phyloP scores from a whole-genome alignment of 1,140 invertebrate species.

The Apis florea region DNA sequence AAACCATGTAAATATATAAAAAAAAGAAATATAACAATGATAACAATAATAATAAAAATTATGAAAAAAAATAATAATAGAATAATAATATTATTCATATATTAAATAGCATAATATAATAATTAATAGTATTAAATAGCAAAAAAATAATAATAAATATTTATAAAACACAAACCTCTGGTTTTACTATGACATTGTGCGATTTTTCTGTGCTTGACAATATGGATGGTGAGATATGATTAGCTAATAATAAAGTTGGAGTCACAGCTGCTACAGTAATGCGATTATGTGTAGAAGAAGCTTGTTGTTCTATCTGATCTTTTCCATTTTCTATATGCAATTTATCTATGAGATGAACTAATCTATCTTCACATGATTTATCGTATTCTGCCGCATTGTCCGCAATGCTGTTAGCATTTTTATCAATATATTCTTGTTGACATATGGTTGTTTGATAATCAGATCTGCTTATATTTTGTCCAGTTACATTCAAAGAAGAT shows the following conservation, averaged over 20 bases:
- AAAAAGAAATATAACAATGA: background rate
- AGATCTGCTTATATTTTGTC: conserved; percentile 70
- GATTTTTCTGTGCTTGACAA: conserved; percentile 65
- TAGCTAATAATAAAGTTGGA: conserved; percentile 69
- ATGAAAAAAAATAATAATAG: background rate
- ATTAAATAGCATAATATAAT: background rate
- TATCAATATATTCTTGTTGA: conserved; percentile 78
- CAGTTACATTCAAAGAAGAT: conserved; percentile 73
- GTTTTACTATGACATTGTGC: conserved; percentile 71
- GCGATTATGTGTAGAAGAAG: conserved; percentile 51
- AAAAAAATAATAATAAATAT: background rate
- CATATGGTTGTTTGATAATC: conserved; percentile 75
- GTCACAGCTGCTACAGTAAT: conserved; percentile 49
- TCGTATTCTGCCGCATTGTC: conserved; percentile 56
- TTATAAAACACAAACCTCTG: conserved; percentile 60
- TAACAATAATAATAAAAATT: background rate
- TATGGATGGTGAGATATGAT: conserved; percentile 69
- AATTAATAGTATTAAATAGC: too few species aligned
- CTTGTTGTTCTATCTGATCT: conserved; percentile 61
- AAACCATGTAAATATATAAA: background rate
- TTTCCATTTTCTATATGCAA: conserved; percentile 72
- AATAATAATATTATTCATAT: background rate
- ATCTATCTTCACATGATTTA: conserved; percentile 69
- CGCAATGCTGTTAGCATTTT: conserved; percentile 78
- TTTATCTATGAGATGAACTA: conserved; percentile 73